Percentiles rank a stretch among this genome's conserved stretches.
These are phyloP conservation scores for Drymonia ruficornis DNA, from an alignment of 2,888 invertebrate species.

Conservation along the genomic window DNA sequence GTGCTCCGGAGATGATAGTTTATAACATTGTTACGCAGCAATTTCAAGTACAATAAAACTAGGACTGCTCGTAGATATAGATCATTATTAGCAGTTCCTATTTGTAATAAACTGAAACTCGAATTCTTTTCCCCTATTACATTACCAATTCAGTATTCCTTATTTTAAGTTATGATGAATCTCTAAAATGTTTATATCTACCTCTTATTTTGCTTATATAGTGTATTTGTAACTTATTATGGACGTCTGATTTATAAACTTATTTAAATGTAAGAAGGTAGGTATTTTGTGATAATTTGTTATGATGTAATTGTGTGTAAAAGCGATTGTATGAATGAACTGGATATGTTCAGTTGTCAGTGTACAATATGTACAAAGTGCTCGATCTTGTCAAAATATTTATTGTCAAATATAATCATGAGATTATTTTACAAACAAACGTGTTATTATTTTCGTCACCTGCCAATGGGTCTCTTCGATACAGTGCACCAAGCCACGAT, in stretches of 20 bases:
- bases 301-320: conserved; percentile 42
- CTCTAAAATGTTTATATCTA: conserved; percentile 78
- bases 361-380: conserved; percentile 75
- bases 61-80: conserved; percentile 20
- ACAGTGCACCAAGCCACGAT: conserved; percentile 39
- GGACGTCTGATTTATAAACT: conserved; percentile 60
- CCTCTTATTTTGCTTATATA: conserved; percentile 78
- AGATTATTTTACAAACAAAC: conserved; percentile 53
- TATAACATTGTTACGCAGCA: conserved; percentile 49
- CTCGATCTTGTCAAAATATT: conserved; percentile 83
- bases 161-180: conserved; percentile 73
- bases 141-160: conserved; percentile 80
- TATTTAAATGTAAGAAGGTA: conserved; percentile 49
- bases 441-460: conserved; percentile 40
- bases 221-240: conserved; percentile 72
- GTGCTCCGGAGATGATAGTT: conserved; percentile 66
- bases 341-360: conserved; percentile 36
- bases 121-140: conserved; percentile 36
- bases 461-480: conserved; percentile 43
- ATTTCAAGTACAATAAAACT: conserved; percentile 39
- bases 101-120: conserved; percentile 24
- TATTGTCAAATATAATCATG: conserved; percentile 79
- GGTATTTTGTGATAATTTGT: conserved; percentile 75
- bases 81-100: conserved; percentile 12
- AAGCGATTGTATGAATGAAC: conserved; percentile 35